phyloP scores from a whole-genome alignment of 2,113 vertebrate genomes.

The Oxyruncus cristatus region DNA sequence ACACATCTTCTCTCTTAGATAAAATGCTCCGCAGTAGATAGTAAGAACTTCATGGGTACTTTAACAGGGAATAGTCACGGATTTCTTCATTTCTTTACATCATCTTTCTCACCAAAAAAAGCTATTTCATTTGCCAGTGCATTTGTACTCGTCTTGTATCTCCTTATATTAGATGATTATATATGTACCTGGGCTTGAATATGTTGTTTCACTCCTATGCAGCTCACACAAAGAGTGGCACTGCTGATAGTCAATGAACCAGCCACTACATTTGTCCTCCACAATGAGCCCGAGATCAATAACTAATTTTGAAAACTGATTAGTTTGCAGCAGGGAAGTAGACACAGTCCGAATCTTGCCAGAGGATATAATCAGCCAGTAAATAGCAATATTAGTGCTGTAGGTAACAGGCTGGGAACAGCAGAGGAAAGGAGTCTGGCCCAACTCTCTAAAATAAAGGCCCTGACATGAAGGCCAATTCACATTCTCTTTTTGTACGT shows the following conservation, averaged over 20 bases:
- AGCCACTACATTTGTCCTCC: slow-evolving; percentile 79
- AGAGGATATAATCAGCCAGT: slow-evolving; percentile 93
- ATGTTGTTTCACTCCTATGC: slow-evolving; percentile 43
- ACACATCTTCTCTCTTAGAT: not conserved
- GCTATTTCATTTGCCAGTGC: not conserved
- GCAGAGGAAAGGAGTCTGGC: slow-evolving; percentile 33
- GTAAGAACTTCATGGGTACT: not conserved
- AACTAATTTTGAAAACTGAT: slow-evolving; percentile 99
- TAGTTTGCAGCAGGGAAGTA: slow-evolving; percentile 90
- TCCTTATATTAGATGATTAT: slow-evolving; percentile 32
- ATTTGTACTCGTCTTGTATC: slow-evolving; percentile 29
- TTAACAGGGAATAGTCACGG: not conserved
- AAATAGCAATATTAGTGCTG: slow-evolving; percentile 82
- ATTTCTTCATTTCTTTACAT: not conserved
- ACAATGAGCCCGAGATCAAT: slow-evolving; percentile 88
- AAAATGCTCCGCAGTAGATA: not conserved
- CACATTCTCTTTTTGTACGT: not conserved
- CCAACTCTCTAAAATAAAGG: slow-evolving; percentile 50
- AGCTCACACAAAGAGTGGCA: slow-evolving; percentile 58
- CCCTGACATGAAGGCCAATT: slow-evolving; percentile 27
- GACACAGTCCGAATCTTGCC: slow-evolving; percentile 86
- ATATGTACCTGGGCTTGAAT: slow-evolving; percentile 38
- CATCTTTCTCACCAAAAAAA: not conserved
- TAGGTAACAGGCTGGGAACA: slow-evolving; percentile 74
- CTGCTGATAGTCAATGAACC: slow-evolving; percentile 80